Evolutionary conservation across 2,888 invertebrate genomes (phyloP).

Genomic region (Siphonodentalium dalli): DNA sequence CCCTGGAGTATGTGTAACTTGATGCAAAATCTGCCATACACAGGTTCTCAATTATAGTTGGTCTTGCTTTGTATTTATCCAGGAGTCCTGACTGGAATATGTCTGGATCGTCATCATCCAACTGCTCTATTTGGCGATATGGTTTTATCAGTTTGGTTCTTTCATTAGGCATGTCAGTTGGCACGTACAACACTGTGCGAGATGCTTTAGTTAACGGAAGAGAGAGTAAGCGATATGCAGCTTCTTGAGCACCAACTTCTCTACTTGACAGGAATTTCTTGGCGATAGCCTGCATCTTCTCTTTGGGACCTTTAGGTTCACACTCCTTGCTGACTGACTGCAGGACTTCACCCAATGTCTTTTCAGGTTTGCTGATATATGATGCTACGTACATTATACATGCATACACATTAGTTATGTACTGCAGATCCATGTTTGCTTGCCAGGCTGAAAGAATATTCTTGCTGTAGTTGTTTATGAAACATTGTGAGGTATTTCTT

Average conservation of each 20-base stretch:
- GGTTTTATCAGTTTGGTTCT: constrained; percentile 40
- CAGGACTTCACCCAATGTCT: constrained; percentile 19
- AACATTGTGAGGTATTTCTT: no score
- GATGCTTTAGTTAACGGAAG: constrained; percentile 25
- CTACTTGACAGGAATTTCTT: constrained; percentile 28
- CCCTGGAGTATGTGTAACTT: constrained; percentile 1
- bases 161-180: constrained; percentile 32
- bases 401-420: constrained; percentile 13
- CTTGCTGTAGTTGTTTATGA: no score
- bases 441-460: no score
- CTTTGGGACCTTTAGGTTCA: constrained; percentile 13
- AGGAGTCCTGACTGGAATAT: constrained; percentile 26
- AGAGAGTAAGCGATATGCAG: constrained; percentile 28
- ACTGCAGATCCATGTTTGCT: constrained; percentile 18
- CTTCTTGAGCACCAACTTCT: constrained; percentile 38
- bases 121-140: constrained; percentile 21
- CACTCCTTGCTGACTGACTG: constrained; percentile 16
- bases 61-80: constrained; percentile 44
- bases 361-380: constrained; percentile 23
- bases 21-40: constrained; percentile 49
- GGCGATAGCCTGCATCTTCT: constrained; percentile 12
- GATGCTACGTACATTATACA: constrained; percentile 15
- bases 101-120: constrained; percentile 25
- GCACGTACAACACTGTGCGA: constrained; percentile 23
- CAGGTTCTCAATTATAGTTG: constrained; percentile 36